These are phyloP conservation scores for Dynastes maya DNA, from an alignment of 2,888 invertebrate species.

Conservation along the genomic window DNA sequence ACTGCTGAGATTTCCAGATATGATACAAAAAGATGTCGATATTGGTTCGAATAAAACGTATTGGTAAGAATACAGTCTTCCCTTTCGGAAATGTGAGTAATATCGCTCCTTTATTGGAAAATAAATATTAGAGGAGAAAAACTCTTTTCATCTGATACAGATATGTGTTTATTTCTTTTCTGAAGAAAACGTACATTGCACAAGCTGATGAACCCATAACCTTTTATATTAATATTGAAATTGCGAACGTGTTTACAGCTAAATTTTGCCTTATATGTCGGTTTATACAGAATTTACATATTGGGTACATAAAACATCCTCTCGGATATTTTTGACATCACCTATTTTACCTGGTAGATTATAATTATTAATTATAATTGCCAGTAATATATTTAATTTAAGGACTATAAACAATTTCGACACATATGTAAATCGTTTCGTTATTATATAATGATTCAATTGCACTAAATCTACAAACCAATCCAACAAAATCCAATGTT, in stretches of 20 bases:
- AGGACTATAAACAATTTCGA: no score
- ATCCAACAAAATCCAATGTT: no score
- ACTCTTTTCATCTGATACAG: background rate
- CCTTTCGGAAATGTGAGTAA: constrained; percentile 21
- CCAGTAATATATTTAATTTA: no score
- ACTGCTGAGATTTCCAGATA: background rate
- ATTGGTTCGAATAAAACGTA: constrained; percentile 20
- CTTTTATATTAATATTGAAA: constrained; percentile 5
- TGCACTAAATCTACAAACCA: no score
- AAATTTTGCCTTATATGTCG: background rate
- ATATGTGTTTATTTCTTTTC: constrained; percentile 10
- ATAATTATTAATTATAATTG: no score
- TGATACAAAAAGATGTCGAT: constrained; percentile 5
- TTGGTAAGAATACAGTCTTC: constrained; percentile 10
- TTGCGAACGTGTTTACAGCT: background rate
- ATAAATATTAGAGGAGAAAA: constrained; percentile 28
- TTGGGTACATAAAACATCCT: no score
- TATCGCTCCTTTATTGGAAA: constrained; percentile 27
- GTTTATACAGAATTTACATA: no score
- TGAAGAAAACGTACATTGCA: constrained; percentile 2
- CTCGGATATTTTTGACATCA: no score
- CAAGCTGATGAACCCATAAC: constrained; percentile 13
- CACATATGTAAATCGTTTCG: no score
- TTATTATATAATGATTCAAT: no score
- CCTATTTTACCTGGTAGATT: no score